Conservation (phyloP, 2,113 vertebrate genomes). For the Nannospalax galili region DNA sequence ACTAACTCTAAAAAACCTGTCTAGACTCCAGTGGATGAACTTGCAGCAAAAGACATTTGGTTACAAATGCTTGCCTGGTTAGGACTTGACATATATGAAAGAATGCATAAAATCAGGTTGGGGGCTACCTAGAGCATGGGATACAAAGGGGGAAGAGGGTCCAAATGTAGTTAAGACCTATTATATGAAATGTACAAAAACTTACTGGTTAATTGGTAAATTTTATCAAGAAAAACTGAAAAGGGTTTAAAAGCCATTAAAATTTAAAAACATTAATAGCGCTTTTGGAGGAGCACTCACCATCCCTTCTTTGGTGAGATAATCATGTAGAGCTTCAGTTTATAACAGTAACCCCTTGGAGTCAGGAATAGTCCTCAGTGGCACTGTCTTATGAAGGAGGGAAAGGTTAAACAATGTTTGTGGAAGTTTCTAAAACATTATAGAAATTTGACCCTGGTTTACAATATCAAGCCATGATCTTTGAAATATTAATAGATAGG, state of each 20-base stretch:
- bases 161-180: too few relatives aligned
- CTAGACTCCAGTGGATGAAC: too few relatives aligned
- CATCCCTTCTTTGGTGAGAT: neutral
- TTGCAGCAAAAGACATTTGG: too few relatives aligned
- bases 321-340: neutral
- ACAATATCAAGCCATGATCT: neutral
- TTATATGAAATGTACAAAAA: too few relatives aligned
- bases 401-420: neutral
- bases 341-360: neutral
- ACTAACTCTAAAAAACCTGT: too few relatives aligned
- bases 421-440: neutral
- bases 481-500: neutral
- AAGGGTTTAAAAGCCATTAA: neutral
- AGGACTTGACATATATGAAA: too few relatives aligned
- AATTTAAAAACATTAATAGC: neutral
- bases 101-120: too few relatives aligned
- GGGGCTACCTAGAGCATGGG: too few relatives aligned
- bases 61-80: too few relatives aligned
- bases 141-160: too few relatives aligned
- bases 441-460: neutral
- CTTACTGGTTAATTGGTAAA: constrained; percentile 67
- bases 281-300: neutral
- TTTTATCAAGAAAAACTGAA: constrained; percentile 55
- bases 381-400: neutral
- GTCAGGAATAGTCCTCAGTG: neutral